Base-by-base conservation (phyloP, 2,113 vertebrate species). In the Colistium nudipinnis region DNA sequence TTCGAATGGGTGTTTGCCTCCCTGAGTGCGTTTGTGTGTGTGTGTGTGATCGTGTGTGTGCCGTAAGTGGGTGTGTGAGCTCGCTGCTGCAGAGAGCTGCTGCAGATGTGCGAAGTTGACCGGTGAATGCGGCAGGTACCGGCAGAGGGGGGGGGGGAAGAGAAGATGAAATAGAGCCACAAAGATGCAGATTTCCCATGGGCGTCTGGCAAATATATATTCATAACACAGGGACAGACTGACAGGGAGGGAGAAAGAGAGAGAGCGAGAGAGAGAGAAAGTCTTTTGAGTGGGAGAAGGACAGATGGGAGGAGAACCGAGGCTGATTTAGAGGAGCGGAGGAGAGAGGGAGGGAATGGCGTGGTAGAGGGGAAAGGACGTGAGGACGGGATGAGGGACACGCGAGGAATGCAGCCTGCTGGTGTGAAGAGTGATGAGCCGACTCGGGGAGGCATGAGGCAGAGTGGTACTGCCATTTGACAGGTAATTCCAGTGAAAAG, bases 101-200 rank as follows among this genome's bases (percentile, higher is more conserved):
- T 75, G 90, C 85, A 88, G 86, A 84, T 87, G 82, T 82, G 63
- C 73, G 79, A 90, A 89, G 90, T 86, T 90, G 88, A 86, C 88
- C 81, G 19, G 82, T 71, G 72, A 78, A 89, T 91, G 90, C 88
- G 84, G 87, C 90, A 90, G 88, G 88, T 90, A 77, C 74, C n/a
- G 12, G 56, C 63, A 49, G 63, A 73, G 27, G 27, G 39, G 72
- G 31, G 33, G 6, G 62, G 39, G 45, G 33, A 51, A 27, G 31
- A 78, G 70, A 65, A 49, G 33, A 51, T 30, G 31, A 78, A 72
- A 65, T 1, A 1, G 49, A 82, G 35, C 60, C 47, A 31, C 47
- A 64, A 19, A 76, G 52, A 74, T 63, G 57, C 70, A 70, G 62
- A n/a, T n/a, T 65, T 66, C 73, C 78, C 52, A 56, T 4, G 38